Evolutionary conservation across 2,797 vertebrate genomes (phyloP).

Genomic region (Halcyon badia): DNA sequence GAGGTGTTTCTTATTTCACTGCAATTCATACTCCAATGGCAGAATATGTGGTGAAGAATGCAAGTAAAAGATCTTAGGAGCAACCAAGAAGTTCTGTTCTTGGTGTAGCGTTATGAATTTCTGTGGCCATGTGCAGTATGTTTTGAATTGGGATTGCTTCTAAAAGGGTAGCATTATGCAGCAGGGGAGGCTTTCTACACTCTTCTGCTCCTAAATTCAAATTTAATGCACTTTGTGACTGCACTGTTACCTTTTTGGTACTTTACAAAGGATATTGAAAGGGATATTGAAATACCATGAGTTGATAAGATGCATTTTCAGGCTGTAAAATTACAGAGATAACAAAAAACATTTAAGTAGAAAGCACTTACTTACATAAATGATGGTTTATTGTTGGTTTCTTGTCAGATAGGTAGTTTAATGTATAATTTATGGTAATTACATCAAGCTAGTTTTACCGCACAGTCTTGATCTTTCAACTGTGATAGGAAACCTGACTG

Average conservation of each 20-base stretch:
- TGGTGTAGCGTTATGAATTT: neutral
- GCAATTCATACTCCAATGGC: neutral
- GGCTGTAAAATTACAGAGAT: neutral
- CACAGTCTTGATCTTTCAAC: neutral
- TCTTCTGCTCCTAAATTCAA: neutral
- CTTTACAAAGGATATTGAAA: neutral
- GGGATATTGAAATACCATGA: neutral
- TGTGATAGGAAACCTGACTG: neutral
- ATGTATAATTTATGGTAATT: neutral
- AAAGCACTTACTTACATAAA: neutral
- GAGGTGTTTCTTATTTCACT: neutral
- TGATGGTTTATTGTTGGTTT: neutral
- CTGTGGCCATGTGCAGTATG: neutral
- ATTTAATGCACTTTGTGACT: neutral
- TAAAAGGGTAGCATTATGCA: neutral
- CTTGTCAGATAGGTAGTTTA: neutral
- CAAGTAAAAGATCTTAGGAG: neutral
- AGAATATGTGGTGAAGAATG: neutral
- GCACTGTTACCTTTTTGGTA: neutral
- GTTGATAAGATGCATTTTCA: neutral
- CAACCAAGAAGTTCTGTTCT: accelerated
- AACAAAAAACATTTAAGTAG: neutral
- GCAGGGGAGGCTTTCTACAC: neutral
- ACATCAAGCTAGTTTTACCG: neutral
- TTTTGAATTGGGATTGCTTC: neutral